Evolutionary conservation across 2,113 vertebrate genomes (phyloP), one percentile per base, ranked within the genome.

Genomic region (Gavialis gangeticus): DNA sequence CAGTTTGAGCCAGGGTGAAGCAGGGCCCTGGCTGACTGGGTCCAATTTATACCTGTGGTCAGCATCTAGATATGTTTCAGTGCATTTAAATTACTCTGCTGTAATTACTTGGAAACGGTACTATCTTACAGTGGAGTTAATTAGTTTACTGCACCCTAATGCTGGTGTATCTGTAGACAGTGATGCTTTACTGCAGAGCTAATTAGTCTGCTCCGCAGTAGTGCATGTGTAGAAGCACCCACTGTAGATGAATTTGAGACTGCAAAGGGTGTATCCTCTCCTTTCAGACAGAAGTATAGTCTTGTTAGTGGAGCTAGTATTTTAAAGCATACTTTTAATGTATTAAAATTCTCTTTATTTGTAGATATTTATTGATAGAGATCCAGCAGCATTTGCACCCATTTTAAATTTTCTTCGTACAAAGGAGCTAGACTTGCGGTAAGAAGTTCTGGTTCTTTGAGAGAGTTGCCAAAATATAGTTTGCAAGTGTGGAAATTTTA

Each of bases 371-470:
- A 99, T 99, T 97, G 99, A 99, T 97, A 98, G 99, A 97, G 99
- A 99, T 97, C 99, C 99, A 7, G 98, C 99, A 96, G 99, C 99
- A 58, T 99, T 99, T 98, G 99, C 99, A 96, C 99, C 99, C 82
- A 99, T 99, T 98, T 97, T 99, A 97, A 99, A 99, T 98, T 99
- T 99, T 96, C 99, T 99, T 96, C 98, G 99, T 95, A 99, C 99
- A 89, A 99, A 99, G 97, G 99, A 99, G 93, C 97, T 99, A 95
- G 99, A 99, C 87, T 97, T 99, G 93, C 96, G 99, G 99, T 99
- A 98, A 98, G 97, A 92, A 89, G 21, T 60, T 73, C 1, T 79
- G 63, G 27, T 64, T 90, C 55, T 83, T 75, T 62, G 21, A 93
- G 67, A 30, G 46, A 46, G 57, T 13, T 64, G 75, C 63, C 28